These are phyloP conservation scores for Sphenopsis melanotis DNA, from an alignment of 2,797 vertebrate genomes.

Conservation along the genomic window DNA sequence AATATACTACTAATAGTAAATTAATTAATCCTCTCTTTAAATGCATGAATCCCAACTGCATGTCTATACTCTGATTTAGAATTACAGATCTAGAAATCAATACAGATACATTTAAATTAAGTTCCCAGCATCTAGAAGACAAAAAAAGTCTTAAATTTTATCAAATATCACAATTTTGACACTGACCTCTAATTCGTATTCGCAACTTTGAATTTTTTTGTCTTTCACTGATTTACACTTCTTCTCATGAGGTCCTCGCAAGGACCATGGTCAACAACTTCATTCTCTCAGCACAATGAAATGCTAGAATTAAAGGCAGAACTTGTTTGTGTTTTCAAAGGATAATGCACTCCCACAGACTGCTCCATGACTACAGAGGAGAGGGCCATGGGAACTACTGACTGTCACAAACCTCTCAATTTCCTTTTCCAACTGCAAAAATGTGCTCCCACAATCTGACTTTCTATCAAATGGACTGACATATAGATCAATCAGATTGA, in stretches of 20 bases:
- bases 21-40: not conserved
- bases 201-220: not conserved
- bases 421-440: not conserved
- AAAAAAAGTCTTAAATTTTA: not conserved
- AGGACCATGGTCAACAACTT: not conserved
- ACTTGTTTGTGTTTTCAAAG: not conserved
- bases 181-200: not conserved
- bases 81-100: not conserved
- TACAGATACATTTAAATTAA: not conserved
- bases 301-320: not conserved
- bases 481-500: not conserved
- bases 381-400: not conserved
- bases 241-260: not conserved
- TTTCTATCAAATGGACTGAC: not conserved
- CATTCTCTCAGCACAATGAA: not conserved
- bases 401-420: not conserved
- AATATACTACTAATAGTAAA: not conserved
- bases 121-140: not conserved
- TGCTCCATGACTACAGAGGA: not conserved
- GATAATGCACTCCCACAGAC: not conserved
- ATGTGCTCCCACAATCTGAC: not conserved
- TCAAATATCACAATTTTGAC: not conserved
- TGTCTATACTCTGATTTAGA: not conserved
- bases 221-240: not conserved
- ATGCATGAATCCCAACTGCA: not conserved